phyloP scores from a whole-genome alignment of 1,140 invertebrate genomes.

The Drosophila carrolli region DNA sequence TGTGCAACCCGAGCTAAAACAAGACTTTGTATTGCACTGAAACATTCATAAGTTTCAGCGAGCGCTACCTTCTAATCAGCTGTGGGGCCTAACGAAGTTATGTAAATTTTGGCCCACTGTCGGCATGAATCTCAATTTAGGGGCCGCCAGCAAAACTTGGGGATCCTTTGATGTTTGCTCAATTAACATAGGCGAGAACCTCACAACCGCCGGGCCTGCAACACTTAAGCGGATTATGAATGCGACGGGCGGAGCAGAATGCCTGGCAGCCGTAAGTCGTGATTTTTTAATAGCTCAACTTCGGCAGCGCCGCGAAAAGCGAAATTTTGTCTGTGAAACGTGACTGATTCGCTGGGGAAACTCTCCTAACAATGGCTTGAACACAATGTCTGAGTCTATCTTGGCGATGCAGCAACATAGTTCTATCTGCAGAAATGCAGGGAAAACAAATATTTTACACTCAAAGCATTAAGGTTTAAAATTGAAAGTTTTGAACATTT shows the following conservation, averaged over 20 bases:
- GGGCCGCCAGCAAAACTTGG: constrained; percentile 1
- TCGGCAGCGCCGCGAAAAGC: constrained; percentile 1
- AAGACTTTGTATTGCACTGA: constrained; percentile 38
- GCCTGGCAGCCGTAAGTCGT: constrained; percentile 28
- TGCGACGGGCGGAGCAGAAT: constrained; percentile 4
- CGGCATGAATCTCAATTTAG: constrained; percentile 28
- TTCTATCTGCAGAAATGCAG: neutral
- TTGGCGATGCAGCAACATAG: constrained; percentile 4
- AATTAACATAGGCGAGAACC: constrained; percentile 36
- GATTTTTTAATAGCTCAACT: constrained; percentile 48
- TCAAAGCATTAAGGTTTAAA: too few species aligned
- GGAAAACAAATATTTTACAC: neutral
- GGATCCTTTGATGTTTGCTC: constrained; percentile 45
- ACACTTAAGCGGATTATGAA: constrained; percentile 44
- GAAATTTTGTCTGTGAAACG: neutral
- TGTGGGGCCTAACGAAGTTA: constrained; percentile 32
- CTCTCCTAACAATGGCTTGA: constrained; percentile 16
- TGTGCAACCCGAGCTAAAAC: neutral
- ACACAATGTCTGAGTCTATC: constrained; percentile 21
- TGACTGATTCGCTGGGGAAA: constrained; percentile 18
- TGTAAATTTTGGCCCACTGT: constrained; percentile 19
- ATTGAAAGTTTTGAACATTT: too few species aligned
- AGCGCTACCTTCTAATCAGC: constrained; percentile 29
- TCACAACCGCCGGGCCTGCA: constrained; percentile 4
- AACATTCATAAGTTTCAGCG: constrained; percentile 38